A percentile compares a stretch with the other conserved stretches of the same genome.
These are phyloP conservation scores for Danio albolineatus DNA, from an alignment of 2,797 vertebrate genomes.

Conservation along the genomic window DNA sequence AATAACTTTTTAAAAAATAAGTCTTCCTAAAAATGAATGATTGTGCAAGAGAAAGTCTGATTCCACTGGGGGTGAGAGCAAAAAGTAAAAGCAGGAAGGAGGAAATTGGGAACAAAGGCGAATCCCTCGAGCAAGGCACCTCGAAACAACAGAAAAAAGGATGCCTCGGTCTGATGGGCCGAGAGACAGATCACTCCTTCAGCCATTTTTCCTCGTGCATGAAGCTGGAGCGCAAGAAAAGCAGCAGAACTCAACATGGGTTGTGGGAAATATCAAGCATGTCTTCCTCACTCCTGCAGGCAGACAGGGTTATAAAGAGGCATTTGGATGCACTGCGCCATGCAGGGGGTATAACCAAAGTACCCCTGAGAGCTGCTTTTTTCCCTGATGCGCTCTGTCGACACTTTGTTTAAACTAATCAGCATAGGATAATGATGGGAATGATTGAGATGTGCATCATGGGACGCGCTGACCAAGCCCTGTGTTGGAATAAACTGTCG, in stretches of 20 bases:
- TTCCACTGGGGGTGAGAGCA: constrained; percentile 5
- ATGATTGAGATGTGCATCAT: constrained; percentile 46
- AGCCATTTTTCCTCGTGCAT: constrained; percentile 21
- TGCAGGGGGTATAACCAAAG: background rate
- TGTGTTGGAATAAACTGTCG: constrained; percentile 25
- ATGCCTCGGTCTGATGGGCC: constrained; percentile 36
- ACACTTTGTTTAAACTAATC: constrained; percentile 53
- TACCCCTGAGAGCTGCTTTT: constrained; percentile 12
- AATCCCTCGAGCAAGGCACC: background rate
- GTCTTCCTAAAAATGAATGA: constrained; percentile 5
- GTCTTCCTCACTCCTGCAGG: constrained; percentile 23
- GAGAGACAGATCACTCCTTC: constrained; percentile 34
- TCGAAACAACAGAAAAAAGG: background rate
- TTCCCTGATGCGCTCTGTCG: background rate
- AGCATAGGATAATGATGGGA: constrained; percentile 47
- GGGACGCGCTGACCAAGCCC: constrained; percentile 25
- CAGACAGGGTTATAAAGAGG: constrained; percentile 11
- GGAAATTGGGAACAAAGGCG: constrained; percentile 25
- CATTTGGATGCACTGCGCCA: constrained; percentile 35
- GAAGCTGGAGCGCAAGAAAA: constrained; percentile 3
- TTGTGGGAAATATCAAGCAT: constrained; percentile 32
- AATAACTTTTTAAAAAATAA: constrained; percentile 21
- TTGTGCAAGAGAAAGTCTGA: constrained; percentile 2
- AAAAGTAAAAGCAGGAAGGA: background rate
- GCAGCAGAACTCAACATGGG: constrained; percentile 23